These are phyloP conservation scores for Ranitomeya imitator DNA, from an alignment of 2,113 vertebrate genomes.

Conservation along the genomic window DNA sequence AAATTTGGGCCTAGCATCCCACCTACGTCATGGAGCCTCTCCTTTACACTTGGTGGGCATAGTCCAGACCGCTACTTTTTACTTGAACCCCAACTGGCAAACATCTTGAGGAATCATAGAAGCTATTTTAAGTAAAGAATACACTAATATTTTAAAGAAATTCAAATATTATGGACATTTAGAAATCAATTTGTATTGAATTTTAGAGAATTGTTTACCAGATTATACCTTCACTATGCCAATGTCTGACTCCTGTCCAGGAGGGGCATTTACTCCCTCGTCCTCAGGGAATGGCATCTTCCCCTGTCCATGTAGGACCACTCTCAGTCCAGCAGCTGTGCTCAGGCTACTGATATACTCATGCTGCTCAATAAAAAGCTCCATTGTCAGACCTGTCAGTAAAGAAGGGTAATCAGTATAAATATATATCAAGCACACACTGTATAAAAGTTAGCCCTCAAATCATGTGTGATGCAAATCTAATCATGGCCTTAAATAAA, in stretches of 20 bases:
- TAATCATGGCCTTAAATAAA: neutral
- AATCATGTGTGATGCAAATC: neutral
- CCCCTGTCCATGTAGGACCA: conserved; percentile 55
- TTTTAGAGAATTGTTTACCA: neutral
- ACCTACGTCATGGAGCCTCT: too few species aligned
- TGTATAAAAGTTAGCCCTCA: neutral
- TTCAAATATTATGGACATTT: neutral
- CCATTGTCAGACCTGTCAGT: conserved; percentile 53
- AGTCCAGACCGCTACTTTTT: too few species aligned
- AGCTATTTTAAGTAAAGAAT: neutral
- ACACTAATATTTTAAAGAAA: neutral
- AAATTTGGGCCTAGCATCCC: too few species aligned
- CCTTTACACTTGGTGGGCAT: too few species aligned
- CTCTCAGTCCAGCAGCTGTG: conserved; percentile 50
- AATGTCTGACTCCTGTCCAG: conserved; percentile 57
- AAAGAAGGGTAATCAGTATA: neutral
- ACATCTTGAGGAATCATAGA: too few species aligned
- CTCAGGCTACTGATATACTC: conserved; percentile 54
- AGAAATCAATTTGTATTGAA: neutral
- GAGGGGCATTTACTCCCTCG: conserved; percentile 56
- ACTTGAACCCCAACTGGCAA: too few species aligned
- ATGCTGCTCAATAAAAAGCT: conserved; percentile 55
- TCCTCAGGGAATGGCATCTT: conserved; percentile 59
- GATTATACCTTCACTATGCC: conserved; percentile 52
- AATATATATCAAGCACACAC: neutral